phyloP scores from a whole-genome alignment of 2,113 vertebrate genomes.

The Mola mola region DNA sequence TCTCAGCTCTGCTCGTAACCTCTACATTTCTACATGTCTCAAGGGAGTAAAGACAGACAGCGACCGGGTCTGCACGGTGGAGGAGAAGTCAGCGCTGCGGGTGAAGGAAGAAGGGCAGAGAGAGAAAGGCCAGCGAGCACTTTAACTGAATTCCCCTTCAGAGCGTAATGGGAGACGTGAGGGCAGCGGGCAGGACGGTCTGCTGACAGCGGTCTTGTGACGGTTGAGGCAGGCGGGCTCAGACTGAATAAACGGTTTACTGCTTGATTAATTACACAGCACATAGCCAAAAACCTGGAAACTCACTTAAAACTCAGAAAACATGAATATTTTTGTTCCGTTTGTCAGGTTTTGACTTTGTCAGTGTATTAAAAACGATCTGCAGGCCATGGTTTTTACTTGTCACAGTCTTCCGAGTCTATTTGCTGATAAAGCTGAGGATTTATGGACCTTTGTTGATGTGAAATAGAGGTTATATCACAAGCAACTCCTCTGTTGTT shows the following conservation, averaged over 20 bases:
- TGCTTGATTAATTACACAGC: slow-evolving; percentile 34
- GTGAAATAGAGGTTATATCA: too few species aligned
- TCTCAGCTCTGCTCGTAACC: too few species aligned
- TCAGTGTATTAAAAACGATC: too few species aligned
- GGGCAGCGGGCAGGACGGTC: slow-evolving; percentile 58
- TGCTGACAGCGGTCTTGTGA: slow-evolving; percentile 80
- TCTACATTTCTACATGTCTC: too few species aligned
- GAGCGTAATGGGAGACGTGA: slow-evolving; percentile 68
- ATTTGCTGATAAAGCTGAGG: too few species aligned
- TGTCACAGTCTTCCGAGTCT: too few species aligned
- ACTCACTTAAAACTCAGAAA: slow-evolving; percentile 7
- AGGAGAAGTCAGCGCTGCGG: slow-evolving; percentile 37
- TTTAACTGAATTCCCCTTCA: slow-evolving; percentile 65
- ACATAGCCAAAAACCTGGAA: not conserved
- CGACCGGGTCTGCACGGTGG: slow-evolving; percentile 7
- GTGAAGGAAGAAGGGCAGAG: not conserved
- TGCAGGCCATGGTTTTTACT: too few species aligned
- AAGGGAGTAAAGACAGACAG: too few species aligned
- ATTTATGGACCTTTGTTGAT: too few species aligned
- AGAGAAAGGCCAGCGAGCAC: slow-evolving; percentile 34
- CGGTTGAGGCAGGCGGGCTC: slow-evolving; percentile 23
- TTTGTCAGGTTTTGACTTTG: not conserved
- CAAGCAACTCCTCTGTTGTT: too few species aligned
- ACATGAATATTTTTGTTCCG: not conserved
- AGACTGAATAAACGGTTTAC: slow-evolving; percentile 65